Base-by-base conservation (phyloP, 2,113 vertebrate species). In the Eclectus roratus region DNA sequence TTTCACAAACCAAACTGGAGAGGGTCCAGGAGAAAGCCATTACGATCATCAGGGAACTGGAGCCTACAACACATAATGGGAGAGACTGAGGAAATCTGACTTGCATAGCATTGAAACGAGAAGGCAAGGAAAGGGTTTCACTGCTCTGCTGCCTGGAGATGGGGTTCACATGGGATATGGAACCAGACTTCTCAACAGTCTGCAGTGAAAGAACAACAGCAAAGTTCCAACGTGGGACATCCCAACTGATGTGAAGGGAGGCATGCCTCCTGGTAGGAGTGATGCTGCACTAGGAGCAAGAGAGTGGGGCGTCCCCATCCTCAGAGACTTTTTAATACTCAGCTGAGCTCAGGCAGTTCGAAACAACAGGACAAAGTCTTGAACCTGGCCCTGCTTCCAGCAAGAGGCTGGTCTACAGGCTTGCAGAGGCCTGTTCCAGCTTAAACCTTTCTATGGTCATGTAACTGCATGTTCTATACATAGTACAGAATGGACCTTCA, bases 401-500 rank as follows among this genome's bases (percentile, higher is more conserved):
- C 33, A 55, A 50, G 37, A 63, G 9, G 4, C 0, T 61, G 31
- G 49, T 70, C 50, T 66, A 47, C 1, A 52, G 65, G 46, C 44
- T 61, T 5, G 2, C 35, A 65, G 50, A 55, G 20, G 16, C 18
- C 41, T 2, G 4, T 46, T 85, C 37, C 31, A 55, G 11, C 37
- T 28, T 49, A 68, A 82, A 41, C 21, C 25, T 35, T 61, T 28
- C 27, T 7, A 6, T 4, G 19, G 27, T 7, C 24, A 80, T 18
- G 9, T 33, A 70, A 63, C 27, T 7, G 9, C 12, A 21, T 35
- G 7, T 19, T 61, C 69, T 78, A 9, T 11, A 44, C 27, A 27
- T 1, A 10, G 9, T 33, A 49, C 56, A 68, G 76, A 72, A 56
- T 0, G 6, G 56, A 64, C 4, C 39, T 69, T 21, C 3, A 2